A percentile compares a stretch with the other conserved stretches of the same genome.
These are phyloP conservation scores for Amphiduros pacificus DNA, from an alignment of 2,888 invertebrate species.

Conservation along the genomic window DNA sequence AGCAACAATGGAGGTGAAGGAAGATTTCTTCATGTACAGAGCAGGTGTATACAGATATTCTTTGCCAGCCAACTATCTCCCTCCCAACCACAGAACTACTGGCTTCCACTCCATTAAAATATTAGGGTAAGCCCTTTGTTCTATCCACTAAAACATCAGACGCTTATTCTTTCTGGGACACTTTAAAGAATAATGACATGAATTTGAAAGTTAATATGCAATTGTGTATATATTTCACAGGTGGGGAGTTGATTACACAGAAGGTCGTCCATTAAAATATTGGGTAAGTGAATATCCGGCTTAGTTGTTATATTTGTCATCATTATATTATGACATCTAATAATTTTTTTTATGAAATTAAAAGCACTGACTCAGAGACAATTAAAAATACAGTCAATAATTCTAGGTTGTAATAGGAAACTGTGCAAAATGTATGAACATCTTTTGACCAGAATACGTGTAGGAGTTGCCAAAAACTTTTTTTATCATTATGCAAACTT, in stretches of 20 bases:
- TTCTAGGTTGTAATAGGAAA: too few species aligned
- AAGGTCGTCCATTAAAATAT: slow-evolving; percentile 12
- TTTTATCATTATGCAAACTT: too few species aligned
- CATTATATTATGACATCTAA: too few species aligned
- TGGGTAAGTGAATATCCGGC: slow-evolving; percentile 18
- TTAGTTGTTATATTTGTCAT: too few species aligned
- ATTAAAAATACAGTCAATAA: too few species aligned
- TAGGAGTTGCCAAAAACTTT: too few species aligned
- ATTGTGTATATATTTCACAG: slow-evolving; percentile 1
- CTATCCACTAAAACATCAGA: neutral
- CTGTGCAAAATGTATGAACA: too few species aligned
- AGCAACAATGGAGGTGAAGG: slow-evolving; percentile 82
- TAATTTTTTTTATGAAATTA: too few species aligned
- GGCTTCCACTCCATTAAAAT: slow-evolving; percentile 90
- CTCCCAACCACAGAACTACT: slow-evolving; percentile 61
- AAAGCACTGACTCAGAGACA: too few species aligned
- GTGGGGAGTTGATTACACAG: slow-evolving; percentile 16
- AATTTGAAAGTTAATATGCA: neutral
- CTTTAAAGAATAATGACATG: neutral
- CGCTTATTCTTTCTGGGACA: neutral
- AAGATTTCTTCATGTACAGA: slow-evolving; percentile 89
- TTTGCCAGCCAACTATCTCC: slow-evolving; percentile 55
- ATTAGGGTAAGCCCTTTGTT: slow-evolving; percentile 66
- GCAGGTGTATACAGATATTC: slow-evolving; percentile 73
- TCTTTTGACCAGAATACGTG: too few species aligned